Evolutionary conservation across 2,797 vertebrate genomes (phyloP).

Genomic region (Myotis myotis): DNA sequence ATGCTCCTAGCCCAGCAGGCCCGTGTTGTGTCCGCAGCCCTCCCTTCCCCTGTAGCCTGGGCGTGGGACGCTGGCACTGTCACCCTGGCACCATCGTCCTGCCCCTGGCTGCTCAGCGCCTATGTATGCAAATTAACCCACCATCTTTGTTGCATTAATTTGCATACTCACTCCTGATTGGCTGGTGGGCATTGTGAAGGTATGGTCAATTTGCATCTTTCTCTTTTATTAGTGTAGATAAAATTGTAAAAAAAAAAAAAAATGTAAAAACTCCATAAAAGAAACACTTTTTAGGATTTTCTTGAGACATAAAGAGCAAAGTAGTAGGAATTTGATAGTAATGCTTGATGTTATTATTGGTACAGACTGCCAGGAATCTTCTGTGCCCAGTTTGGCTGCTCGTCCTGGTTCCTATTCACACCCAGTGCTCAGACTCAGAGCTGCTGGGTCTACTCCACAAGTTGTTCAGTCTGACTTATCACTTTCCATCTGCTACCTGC

Average conservation of each 20-base stretch:
- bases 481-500: slow-evolving; percentile 26
- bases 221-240: background rate
- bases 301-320: slow-evolving; percentile 56
- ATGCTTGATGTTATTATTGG: background rate
- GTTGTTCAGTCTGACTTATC: background rate
- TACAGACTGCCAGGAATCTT: slow-evolving; percentile 36
- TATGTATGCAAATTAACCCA: too few relatives aligned
- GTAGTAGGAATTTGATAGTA: slow-evolving; percentile 33
- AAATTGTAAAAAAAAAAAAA: slow-evolving; percentile 17
- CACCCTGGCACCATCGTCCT: too few relatives aligned
- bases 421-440: background rate
- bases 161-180: too few relatives aligned
- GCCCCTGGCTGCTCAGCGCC: too few relatives aligned
- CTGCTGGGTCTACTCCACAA: background rate
- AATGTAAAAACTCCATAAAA: slow-evolving; percentile 35
- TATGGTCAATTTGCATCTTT: too few relatives aligned
- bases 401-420: background rate
- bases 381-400: background rate
- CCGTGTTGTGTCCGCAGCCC: too few relatives aligned
- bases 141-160: too few relatives aligned
- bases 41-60: too few relatives aligned
- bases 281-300: slow-evolving; percentile 9
- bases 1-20: too few relatives aligned
- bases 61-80: fast-evolving
- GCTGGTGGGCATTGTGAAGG: too few relatives aligned